These are phyloP conservation scores for Drosophila arizonae DNA, from an alignment of 1,140 invertebrate species.

Conservation along the genomic window DNA sequence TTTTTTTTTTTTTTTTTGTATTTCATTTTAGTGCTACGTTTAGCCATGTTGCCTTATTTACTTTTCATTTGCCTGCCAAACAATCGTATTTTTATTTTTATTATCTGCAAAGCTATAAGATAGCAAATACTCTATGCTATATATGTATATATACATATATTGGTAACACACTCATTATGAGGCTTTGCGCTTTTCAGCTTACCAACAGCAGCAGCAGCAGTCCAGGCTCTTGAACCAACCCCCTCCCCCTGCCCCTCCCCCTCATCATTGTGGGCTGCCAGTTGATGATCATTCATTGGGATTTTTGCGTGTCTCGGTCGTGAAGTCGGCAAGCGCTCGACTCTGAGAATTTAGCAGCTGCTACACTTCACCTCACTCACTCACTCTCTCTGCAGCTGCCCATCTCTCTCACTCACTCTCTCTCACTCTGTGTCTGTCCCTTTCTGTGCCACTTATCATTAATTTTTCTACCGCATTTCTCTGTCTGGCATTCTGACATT, in stretches of 20 bases:
- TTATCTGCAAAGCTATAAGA: slow-evolving; percentile 29
- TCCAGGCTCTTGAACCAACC: background rate
- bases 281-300: slow-evolving; percentile 62
- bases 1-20: slow-evolving; percentile 30
- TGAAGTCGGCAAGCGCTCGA: slow-evolving; percentile 49
- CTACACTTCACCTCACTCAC: slow-evolving; percentile 29
- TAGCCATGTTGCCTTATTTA: slow-evolving; percentile 67
- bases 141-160: slow-evolving; percentile 1
- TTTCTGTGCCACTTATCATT: slow-evolving; percentile 73
- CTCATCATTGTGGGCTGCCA: slow-evolving; percentile 2
- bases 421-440: background rate
- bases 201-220: slow-evolving; percentile 22
- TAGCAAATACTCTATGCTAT: background rate
- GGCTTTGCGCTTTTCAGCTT: slow-evolving; percentile 63
- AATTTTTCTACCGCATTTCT: slow-evolving; percentile 75
- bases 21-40: slow-evolving; percentile 12
- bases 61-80: slow-evolving; percentile 78
- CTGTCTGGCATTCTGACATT: slow-evolving; percentile 78
- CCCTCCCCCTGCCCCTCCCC: background rate
- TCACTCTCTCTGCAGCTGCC: background rate
- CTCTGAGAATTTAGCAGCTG: slow-evolving; percentile 65
- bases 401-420: background rate
- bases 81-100: slow-evolving; percentile 68
- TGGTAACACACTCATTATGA: slow-evolving; percentile 44
- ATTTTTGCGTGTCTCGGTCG: slow-evolving; percentile 71